Evolutionary conservation across 2,113 vertebrate genomes (phyloP), one percentile per base, ranked within the genome.

Genomic region (Nerophis lumbriciformis): DNA sequence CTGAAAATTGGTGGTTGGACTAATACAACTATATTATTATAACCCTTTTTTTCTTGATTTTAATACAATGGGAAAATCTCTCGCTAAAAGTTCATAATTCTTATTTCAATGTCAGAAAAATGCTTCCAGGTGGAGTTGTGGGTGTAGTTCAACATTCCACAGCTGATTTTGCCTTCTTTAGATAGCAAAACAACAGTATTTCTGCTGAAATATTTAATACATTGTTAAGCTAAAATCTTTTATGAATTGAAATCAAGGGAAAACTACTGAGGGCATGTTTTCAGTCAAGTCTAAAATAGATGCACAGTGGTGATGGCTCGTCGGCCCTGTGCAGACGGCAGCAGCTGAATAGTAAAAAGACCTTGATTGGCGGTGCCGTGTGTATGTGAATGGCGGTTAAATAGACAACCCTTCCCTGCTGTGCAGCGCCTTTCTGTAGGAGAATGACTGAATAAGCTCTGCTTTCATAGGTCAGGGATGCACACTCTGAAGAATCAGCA

Each of bases 381-480:
- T 67, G 68, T 14, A 69, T 61, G 75, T 81, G 72, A 82, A 85
- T 81, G 68, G 69, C 64, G 45, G 82, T 83, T 87, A 87, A 88
- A 88, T 47, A 81, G 88, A 80, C 82, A 80, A 65, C 61, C 59
- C 8, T 68, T 85, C 83, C 87, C 80, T 69, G 83, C 87, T 86
- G 88, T 48, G 80, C 51, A 5, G 72, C 56, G 56, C 67, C 61
- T 87, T 89, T 87, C 85, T 82, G 80, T 79, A 42, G 71, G 61
- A 84, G 85, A 80, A 86, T 48, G 79, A 83, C 82, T 82, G 85
- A 86, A 90, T 80, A 83, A 88, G 85, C 86, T 82, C 76, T 73
- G 79, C 80, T 86, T 86, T 87, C 84, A 82, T 83, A 88, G 90
- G 90, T 90, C 88, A 88, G 83, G 79, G 87, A 89, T 78, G 83